Conservation (phyloP, 2,797 vertebrate genomes). For the Eulemur rubriventer region DNA sequence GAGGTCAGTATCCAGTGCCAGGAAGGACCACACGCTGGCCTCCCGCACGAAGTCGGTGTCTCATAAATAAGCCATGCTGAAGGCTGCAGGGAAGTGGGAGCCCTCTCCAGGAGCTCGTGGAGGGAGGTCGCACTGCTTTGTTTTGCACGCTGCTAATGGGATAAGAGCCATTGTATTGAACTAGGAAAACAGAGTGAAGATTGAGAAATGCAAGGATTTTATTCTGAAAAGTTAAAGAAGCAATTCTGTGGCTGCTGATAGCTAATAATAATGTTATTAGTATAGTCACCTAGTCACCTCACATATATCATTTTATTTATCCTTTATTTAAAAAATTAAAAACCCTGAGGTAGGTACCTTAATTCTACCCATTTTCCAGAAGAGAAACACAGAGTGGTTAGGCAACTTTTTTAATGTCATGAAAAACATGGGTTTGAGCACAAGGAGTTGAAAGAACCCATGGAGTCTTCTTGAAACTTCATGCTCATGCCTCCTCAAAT, state of each 20-base stretch:
- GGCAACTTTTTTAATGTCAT: background rate
- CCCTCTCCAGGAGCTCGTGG: slow-evolving; percentile 11
- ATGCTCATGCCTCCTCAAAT: background rate
- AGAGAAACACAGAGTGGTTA: background rate
- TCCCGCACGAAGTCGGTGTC: slow-evolving; percentile 65
- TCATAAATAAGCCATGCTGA: slow-evolving; percentile 75
- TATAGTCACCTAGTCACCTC: background rate
- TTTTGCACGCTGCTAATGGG: background rate
- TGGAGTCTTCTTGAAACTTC: background rate
- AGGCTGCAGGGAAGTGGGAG: background rate
- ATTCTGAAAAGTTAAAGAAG: background rate
- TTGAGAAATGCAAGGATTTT: background rate
- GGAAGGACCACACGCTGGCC: slow-evolving; percentile 55
- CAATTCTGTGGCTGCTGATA: background rate
- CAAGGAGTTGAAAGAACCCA: background rate
- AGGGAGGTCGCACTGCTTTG: background rate
- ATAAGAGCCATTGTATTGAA: background rate
- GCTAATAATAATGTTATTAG: background rate
- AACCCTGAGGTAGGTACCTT: background rate
- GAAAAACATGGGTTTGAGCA: background rate
- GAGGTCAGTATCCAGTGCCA: slow-evolving; percentile 49
- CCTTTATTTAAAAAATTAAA: background rate
- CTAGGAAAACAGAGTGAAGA: background rate
- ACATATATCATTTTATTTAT: background rate
- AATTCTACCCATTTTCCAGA: background rate